Evolutionary conservation across 2,797 vertebrate species (phyloP), one percentile per base, ranked within the genome.

Genomic region (Loris lydekkerianus): DNA sequence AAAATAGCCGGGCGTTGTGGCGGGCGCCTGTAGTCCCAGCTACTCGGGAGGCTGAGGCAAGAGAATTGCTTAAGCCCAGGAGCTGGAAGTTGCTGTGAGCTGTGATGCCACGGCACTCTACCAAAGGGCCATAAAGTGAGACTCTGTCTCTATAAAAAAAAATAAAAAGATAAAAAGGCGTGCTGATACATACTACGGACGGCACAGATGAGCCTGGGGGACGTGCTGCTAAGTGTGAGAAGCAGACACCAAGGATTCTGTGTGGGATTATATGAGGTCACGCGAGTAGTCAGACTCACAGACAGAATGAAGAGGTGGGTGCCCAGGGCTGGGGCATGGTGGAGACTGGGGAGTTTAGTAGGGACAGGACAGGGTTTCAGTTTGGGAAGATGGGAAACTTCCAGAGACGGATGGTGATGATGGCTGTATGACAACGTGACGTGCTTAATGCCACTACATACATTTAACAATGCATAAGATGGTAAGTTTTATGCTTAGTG

Each of bases 341-440:
- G 14, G 29, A 67, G 31, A n/a, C 1, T 46, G 60, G 43, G 21
- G 65, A 31, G 73, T 49, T 72, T 34, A 29, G n/a, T 20, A 23
- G 61, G 80, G 43, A 20, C 60, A 67, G 80, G 43, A 17, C 67
- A 67, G 46, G 43, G 31, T 3, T 37, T 65, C 61, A 37, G 37
- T 72, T 29, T 82, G 76, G 46, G 31, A 83, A 67, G 43, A 63
- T 9, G 13, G 60, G 40, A 43, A 60, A 29, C 27, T 23, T 83
- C 69, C 1, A 6, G 14, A 20, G 63, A 29, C 5, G 53, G 37
- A 11, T 11, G 58, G 15, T 18, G 61, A 37, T n/a, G 73, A 49
- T 0, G 43, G 23, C 1, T 37, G 4, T 3, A 2, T 15, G 14
- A 18, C 37, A 40, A 0, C 25, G 75, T 14, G 49, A 75, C 9